phyloP scores from a whole-genome alignment of 92 coral and sea anemone species.

The Epizoanthus illoricatus region DNA sequence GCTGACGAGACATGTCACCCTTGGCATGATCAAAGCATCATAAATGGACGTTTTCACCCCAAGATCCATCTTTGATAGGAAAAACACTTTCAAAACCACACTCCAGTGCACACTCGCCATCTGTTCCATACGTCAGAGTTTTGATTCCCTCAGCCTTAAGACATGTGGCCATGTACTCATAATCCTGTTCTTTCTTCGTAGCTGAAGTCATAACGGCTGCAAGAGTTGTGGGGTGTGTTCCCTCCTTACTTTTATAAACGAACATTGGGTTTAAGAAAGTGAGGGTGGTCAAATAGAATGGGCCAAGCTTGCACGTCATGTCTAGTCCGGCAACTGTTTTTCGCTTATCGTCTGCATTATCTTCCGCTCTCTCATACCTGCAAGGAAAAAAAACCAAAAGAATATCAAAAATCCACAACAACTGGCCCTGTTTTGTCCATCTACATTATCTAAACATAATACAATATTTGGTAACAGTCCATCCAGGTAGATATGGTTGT shows the following conservation, averaged over 20 bases:
- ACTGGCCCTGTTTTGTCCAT: no score
- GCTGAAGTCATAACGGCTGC: slow-evolving; percentile 70
- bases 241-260: slow-evolving; percentile 36
- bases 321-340: slow-evolving; percentile 54
- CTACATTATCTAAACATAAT: no score
- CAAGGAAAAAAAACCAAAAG: no score
- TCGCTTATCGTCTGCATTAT: no score
- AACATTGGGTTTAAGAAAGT: slow-evolving; percentile 65
- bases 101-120: slow-evolving; percentile 50
- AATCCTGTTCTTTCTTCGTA: slow-evolving; percentile 58
- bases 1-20: slow-evolving; percentile 33
- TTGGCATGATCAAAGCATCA: slow-evolving; percentile 61
- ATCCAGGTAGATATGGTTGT: no score
- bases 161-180: slow-evolving; percentile 58
- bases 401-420: no score
- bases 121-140: slow-evolving; percentile 55
- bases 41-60: slow-evolving; percentile 52
- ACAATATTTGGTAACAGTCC: no score
- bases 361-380: no score
- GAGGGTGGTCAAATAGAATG: slow-evolving; percentile 55
- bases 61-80: slow-evolving; percentile 33
- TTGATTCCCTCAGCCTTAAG: slow-evolving; percentile 44
- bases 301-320: slow-evolving; percentile 54
- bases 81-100: slow-evolving; percentile 48
- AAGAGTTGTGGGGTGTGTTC: slow-evolving; percentile 61